phyloP scores from a whole-genome alignment of 2,797 vertebrate species.

The Aphelocoma californica region DNA sequence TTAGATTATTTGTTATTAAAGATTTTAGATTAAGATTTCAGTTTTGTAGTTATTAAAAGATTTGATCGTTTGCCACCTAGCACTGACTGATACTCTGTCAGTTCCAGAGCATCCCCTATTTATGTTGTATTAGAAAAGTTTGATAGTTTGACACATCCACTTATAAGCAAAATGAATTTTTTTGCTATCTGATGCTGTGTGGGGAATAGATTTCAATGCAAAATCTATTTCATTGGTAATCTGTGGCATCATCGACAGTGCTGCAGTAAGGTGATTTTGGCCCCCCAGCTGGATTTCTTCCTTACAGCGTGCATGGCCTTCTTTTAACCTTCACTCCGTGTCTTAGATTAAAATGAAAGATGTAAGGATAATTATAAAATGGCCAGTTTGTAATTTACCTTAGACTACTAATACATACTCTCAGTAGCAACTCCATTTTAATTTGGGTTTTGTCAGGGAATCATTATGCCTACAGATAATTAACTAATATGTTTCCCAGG shows the following conservation, averaged over 20 bases:
- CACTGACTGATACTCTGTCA: not conserved
- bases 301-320: not conserved
- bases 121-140: constrained; percentile 25
- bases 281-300: not conserved
- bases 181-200: constrained; percentile 13
- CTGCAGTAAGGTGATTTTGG: not conserved
- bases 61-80: constrained; percentile 18
- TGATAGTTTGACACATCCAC: constrained; percentile 7
- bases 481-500: constrained; percentile 27
- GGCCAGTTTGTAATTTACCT: not conserved
- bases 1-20: constrained; percentile 60
- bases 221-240: not conserved
- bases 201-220: not conserved
- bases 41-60: constrained; percentile 57
- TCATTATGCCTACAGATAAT: constrained; percentile 28
- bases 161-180: constrained; percentile 36
- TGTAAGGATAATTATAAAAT: constrained; percentile 7
- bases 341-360: not conserved
- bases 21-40: constrained; percentile 56
- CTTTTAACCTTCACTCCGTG: constrained; percentile 2
- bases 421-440: constrained; percentile 10
- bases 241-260: not conserved
- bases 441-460: constrained; percentile 17
- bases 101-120: not conserved
- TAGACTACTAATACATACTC: not conserved